phyloP scores from a whole-genome alignment of 2,888 invertebrate genomes.

The Drosophila nr. perissopoda region DNA sequence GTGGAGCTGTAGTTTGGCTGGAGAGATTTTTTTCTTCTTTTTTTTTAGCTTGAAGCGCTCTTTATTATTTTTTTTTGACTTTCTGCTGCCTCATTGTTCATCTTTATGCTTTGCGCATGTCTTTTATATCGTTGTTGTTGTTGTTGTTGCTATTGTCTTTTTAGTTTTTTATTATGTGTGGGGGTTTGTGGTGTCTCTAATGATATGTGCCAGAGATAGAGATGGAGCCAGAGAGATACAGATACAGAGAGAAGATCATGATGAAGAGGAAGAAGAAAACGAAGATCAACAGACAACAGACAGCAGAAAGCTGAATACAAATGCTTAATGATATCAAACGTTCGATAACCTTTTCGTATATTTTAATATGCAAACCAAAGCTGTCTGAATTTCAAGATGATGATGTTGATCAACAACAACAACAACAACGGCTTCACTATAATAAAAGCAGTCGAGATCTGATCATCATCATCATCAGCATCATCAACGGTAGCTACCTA shows the following conservation, averaged over 20 bases:
- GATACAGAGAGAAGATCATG: background rate
- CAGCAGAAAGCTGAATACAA: slow-evolving; percentile 61
- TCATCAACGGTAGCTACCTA: slow-evolving; percentile 62
- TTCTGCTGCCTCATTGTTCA: slow-evolving; percentile 76
- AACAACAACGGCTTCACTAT: background rate
- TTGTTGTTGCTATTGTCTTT: background rate
- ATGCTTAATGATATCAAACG: slow-evolving; percentile 82
- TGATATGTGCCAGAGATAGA: slow-evolving; percentile 49
- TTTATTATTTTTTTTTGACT: slow-evolving; percentile 19
- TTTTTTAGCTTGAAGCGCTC: slow-evolving; percentile 19
- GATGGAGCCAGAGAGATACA: slow-evolving; percentile 14
- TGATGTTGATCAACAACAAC: slow-evolving; percentile 32
- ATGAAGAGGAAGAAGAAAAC: background rate
- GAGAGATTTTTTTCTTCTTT: background rate
- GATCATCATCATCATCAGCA: slow-evolving; percentile 48
- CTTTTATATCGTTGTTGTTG: slow-evolving; percentile 34
- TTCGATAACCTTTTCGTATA: slow-evolving; percentile 81
- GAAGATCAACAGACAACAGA: slow-evolving; percentile 14
- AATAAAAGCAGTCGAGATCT: slow-evolving; percentile 54
- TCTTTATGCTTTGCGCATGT: slow-evolving; percentile 67
- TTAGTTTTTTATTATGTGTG: slow-evolving; percentile 38
- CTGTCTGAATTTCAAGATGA: slow-evolving; percentile 32
- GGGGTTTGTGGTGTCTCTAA: slow-evolving; percentile 54
- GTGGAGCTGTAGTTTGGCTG: slow-evolving; percentile 15
- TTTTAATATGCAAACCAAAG: slow-evolving; percentile 76